Evolutionary conservation across 2,888 invertebrate genomes (phyloP), one percentile per base, ranked within the genome.

Genomic region (Notodromas monacha): DNA sequence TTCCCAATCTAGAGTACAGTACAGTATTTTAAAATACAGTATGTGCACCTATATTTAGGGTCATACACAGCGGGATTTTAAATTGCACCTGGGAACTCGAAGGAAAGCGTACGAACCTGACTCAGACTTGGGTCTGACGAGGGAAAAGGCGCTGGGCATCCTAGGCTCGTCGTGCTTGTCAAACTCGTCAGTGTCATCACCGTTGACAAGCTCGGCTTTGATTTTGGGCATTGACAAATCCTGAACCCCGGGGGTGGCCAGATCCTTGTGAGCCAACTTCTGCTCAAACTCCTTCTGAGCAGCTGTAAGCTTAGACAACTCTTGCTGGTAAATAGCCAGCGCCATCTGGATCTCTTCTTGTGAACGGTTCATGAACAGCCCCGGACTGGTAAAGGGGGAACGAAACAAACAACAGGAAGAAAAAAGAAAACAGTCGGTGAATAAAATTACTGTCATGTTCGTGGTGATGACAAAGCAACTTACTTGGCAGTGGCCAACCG

Each of bases 241-340:
- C 51, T 77, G 74, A 37, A 68, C 65, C 32, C 54, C 53, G 33
- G 47, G 46, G 36, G 37, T 60, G 27, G 13, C 62, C 61, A 32
- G 40, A 66, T 66, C 31, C 35, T 31, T 35, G 8, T 21, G 8
- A 6, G 21, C 21, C 21, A 21, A n/a, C 21, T 21, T n/a, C 21
- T n/a, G 21, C 21, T 34, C 34, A 39, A 40, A 31, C 43, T 42
- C 8, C 8, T 21, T 6, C 8, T 6, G 8, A 6, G 10, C 12
- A 6, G 39, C 39, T 15, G 70, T 77, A 38, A 86, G 55, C 49
- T 84, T 77, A 43, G 74, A 68, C 37, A 89, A 59, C 51, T 89
- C 86, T 37, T 84, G 65, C 47, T 79, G 79, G 53, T 81, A 84
- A 14, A 79, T 72, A 44, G 79, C 77, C 28, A 81, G 52, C 8